Evolutionary conservation across 2,113 vertebrate species (phyloP).

Genomic region (Tenebrosternarchus preto): DNA sequence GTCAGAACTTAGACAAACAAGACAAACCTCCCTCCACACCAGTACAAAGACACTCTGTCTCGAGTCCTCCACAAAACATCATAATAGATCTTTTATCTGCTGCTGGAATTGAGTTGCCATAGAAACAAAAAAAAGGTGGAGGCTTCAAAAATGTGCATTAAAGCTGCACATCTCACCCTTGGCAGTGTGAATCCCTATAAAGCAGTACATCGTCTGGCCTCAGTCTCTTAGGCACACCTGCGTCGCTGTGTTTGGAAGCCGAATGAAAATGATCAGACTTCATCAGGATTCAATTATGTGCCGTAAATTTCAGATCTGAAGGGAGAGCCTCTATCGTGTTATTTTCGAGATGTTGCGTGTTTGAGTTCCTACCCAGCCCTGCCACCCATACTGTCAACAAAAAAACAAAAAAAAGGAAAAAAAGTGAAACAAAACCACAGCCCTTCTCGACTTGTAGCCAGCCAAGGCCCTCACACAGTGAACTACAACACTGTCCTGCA

Average conservation of each 20-base stretch:
- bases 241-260: conserved; percentile 17
- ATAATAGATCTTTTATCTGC: conserved; percentile 62
- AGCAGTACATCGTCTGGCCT: not conserved
- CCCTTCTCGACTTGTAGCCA: not conserved
- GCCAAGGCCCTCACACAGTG: not conserved
- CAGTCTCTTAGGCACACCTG: conserved; percentile 22
- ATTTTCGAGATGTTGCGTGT: not conserved
- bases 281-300: not conserved
- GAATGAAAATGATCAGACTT: conserved; percentile 43
- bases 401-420: not conserved
- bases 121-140: conserved; percentile 62
- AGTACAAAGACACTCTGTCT: conserved; percentile 38
- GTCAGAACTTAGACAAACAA: conserved; percentile 49
- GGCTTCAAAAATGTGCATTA: conserved; percentile 55
- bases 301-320: conserved; percentile 8
- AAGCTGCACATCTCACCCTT: conserved; percentile 52
- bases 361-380: not conserved
- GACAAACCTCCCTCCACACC: conserved; percentile 33
- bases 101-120: conserved; percentile 65
- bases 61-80: conserved; percentile 47
- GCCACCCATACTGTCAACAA: not conserved
- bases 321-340: not conserved
- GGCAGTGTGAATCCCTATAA: conserved; percentile 15
- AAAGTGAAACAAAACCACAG: not conserved
- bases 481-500: not conserved